Evolutionary conservation across 2,888 invertebrate genomes (phyloP).

Genomic region (Chymomyza fuscimana): DNA sequence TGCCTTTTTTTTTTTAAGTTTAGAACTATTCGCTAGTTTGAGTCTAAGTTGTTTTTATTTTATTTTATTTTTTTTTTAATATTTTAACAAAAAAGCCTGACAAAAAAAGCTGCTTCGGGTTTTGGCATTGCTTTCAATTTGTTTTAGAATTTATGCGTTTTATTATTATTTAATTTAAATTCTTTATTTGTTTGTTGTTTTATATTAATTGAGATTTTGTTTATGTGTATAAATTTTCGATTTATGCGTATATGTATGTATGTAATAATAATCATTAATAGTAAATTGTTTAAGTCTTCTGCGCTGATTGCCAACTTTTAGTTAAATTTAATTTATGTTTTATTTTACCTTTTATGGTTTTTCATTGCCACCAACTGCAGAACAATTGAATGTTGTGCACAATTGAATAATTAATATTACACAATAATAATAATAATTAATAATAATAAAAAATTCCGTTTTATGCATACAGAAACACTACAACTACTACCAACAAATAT

Average conservation of each 20-base stretch:
- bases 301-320: constrained; percentile 73
- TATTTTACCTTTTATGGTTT: neutral
- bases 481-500: constrained; percentile 53
- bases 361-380: constrained; percentile 5
- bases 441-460: constrained; percentile 12
- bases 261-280: constrained; percentile 50
- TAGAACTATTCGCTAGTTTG: constrained; percentile 38
- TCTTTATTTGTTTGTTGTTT: constrained; percentile 9
- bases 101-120: constrained; percentile 8
- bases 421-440: neutral
- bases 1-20: constrained; percentile 27
- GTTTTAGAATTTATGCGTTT: neutral
- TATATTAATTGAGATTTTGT: constrained; percentile 9
- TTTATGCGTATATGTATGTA: constrained; percentile 16
- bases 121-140: constrained; percentile 2
- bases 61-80: constrained; percentile 27
- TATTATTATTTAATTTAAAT: neutral
- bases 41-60: constrained; percentile 35
- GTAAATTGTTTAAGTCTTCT: constrained; percentile 71
- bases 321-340: constrained; percentile 34
- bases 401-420: neutral
- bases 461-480: constrained; percentile 25
- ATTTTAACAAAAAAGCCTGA: constrained; percentile 13
- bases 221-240: constrained; percentile 13
- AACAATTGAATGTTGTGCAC: neutral